Base-by-base conservation (phyloP, 2,888 invertebrate species). In the Fragum sueziense region DNA sequence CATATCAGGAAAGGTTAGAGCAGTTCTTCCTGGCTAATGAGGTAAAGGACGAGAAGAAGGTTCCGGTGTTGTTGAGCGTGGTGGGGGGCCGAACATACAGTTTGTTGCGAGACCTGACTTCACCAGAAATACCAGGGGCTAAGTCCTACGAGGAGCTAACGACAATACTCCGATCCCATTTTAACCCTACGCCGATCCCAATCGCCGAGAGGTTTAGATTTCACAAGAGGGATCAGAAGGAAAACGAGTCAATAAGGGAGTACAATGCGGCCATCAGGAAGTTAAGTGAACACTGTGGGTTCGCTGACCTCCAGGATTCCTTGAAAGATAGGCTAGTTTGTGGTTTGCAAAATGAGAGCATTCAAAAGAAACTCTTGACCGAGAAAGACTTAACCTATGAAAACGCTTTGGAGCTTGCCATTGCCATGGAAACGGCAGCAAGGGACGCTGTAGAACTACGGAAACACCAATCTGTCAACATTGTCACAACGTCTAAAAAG, bases 201-300 rank as follows among this genome's bases (percentile, higher is more conserved):
- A 78, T 74, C 59, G 62, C 80, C 4, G 79, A 72, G 70, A 17
- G 72, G 14, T 79, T 79, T 20, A 71, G 69, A 37, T 79, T 76
- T 37, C 29, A 76, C 37, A 72, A 75, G 68, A 25, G 75, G 9
- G 68, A 75, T 27, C 80, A 76, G 52, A 34, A 33, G 14, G 65
- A 73, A 47, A 69, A 72, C 11, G 69, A 76, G 27, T 68, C 25
- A n/a, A 52, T 79, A 0, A 14, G 27, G 9, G 74, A 69, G 20
- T 80, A 80, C 68, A 70, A 76, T 1, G 77, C 62, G 6, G 70
- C 33, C 25, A 17, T 80, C 11, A 72, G 41, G 52, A 33, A 54
- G 7, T 41, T 74, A 1, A 31, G 71, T 20, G 33, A 20, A 4
- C n/a, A 62, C n/a, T 77, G 76, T 57, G 52, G 74, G 17, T 80